phyloP scores from a whole-genome alignment of 1,140 invertebrate genomes.

The Zaprionus africanus region DNA sequence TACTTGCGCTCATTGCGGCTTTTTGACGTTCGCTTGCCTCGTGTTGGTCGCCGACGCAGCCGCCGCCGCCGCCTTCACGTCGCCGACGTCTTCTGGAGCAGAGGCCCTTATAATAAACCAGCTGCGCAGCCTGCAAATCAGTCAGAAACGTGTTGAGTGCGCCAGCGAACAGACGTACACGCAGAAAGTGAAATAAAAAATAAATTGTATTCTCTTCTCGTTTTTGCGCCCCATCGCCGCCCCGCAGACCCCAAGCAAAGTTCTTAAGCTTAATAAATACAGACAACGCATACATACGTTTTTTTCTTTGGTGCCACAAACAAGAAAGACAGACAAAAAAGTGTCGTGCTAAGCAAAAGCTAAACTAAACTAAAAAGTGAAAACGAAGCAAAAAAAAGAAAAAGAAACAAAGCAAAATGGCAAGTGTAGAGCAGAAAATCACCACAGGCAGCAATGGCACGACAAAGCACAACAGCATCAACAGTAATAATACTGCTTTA shows the following conservation, averaged over 20 bases:
- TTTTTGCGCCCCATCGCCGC: not conserved
- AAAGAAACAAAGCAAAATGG: constrained; percentile 54
- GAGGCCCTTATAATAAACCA: constrained; percentile 64
- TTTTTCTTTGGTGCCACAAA: constrained; percentile 66
- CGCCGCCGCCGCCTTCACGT: not conserved
- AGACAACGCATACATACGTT: constrained; percentile 38
- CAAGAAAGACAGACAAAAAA: constrained; percentile 47
- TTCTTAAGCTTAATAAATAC: constrained; percentile 34
- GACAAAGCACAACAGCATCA: constrained; percentile 31
- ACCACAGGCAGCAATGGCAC: constrained; percentile 62
- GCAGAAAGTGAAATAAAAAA: constrained; percentile 20
- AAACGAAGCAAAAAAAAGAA: constrained; percentile 36
- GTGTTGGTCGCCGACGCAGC: constrained; percentile 6
- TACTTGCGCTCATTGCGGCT: constrained; percentile 4
- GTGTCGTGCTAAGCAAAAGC: constrained; percentile 66
- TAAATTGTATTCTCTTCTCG: constrained; percentile 10
- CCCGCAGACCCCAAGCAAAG: constrained; percentile 21
- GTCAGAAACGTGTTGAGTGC: constrained; percentile 56
- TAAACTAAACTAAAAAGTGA: constrained; percentile 51
- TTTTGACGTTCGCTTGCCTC: constrained; percentile 20
- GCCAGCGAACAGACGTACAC: constrained; percentile 57
- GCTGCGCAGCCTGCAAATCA: constrained; percentile 67
- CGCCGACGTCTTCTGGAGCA: constrained; percentile 27
- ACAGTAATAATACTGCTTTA: constrained; percentile 11
- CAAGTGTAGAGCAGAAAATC: constrained; percentile 75